A percentile compares a stretch with the other conserved stretches of the same genome.
These are phyloP conservation scores for Drosophila nikananu DNA, from an alignment of 1,140 invertebrate species.

Conservation along the genomic window DNA sequence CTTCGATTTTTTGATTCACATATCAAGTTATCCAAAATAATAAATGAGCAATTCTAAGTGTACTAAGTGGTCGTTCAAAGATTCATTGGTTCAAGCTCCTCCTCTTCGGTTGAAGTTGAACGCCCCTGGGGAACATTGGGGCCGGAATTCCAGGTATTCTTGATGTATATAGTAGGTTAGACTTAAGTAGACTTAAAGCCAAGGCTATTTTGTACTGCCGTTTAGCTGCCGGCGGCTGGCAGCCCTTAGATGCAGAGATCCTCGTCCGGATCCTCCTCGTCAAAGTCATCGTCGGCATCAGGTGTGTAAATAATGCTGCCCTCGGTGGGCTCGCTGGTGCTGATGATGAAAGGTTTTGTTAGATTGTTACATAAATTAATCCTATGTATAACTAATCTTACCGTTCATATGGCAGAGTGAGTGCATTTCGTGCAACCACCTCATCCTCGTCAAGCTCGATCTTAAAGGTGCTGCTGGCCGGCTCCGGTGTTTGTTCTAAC, in stretches of 20 bases:
- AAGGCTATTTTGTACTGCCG: conserved; percentile 79
- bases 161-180: conserved; percentile 44
- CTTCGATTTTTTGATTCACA: conserved; percentile 49
- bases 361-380: neutral
- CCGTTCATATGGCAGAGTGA: conserved; percentile 84
- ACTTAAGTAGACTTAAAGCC: conserved; percentile 76
- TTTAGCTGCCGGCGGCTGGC: conserved; percentile 41
- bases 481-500: conserved; percentile 13
- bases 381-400: conserved; percentile 14
- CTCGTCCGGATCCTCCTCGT: conserved; percentile 87
- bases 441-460: conserved; percentile 83
- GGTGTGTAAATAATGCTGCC: conserved; percentile 87
- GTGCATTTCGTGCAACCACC: conserved; percentile 78
- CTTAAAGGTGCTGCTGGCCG: conserved; percentile 74
- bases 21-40: conserved; percentile 55
- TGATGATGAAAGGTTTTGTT: conserved; percentile 11
- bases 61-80: conserved; percentile 34
- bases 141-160: conserved; percentile 41
- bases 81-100: conserved; percentile 13
- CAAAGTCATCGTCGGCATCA: conserved; percentile 86
- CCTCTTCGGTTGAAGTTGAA: conserved; percentile 2
- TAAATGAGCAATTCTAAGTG: conserved; percentile 55
- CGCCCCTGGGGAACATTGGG: conserved; percentile 19
- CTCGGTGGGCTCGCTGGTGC: conserved; percentile 66
- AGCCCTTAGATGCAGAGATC: conserved; percentile 67